Percentiles rank a stretch among this genome's conserved stretches.
Evolutionary conservation across 2,113 vertebrate species (phyloP).

Genomic region (Holacanthus passer): DNA sequence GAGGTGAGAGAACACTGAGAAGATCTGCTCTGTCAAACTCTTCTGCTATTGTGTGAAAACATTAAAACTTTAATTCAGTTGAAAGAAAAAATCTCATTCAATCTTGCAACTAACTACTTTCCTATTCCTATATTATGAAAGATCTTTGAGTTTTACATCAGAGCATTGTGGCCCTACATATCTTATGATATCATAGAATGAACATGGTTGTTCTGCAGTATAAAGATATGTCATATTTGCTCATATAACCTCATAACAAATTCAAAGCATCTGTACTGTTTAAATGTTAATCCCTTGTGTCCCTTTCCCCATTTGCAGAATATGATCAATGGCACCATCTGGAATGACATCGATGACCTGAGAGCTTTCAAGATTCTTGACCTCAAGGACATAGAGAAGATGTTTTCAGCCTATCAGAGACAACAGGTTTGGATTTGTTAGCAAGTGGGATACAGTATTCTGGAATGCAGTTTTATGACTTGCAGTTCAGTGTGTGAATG

Average conservation of each 20-base stretch:
- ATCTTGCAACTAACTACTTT: too few species aligned
- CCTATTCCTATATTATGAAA: too few species aligned
- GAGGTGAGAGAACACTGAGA: conserved; percentile 86
- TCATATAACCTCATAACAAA: not conserved
- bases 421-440: conserved; percentile 81
- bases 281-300: not conserved
- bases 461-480: not conserved
- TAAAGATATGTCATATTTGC: too few species aligned
- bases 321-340: conserved; percentile 93
- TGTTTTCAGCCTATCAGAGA: conserved; percentile 97
- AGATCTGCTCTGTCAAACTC: not conserved
- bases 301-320: conserved; percentile 83
- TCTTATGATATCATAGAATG: too few species aligned
- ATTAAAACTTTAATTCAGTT: not conserved
- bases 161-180: not conserved
- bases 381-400: conserved; percentile 97
- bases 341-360: conserved; percentile 96
- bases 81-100: not conserved
- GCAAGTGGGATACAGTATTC: not conserved
- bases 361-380: conserved; percentile 93
- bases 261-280: not conserved
- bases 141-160: not conserved
- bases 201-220: too few species aligned
- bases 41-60: not conserved
- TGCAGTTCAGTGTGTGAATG: not conserved